Percentiles rank a stretch among this genome's conserved stretches.
These are phyloP conservation scores for Macroglossus sobrinus DNA, from an alignment of 2,113 vertebrate genomes.

Conservation along the genomic window DNA sequence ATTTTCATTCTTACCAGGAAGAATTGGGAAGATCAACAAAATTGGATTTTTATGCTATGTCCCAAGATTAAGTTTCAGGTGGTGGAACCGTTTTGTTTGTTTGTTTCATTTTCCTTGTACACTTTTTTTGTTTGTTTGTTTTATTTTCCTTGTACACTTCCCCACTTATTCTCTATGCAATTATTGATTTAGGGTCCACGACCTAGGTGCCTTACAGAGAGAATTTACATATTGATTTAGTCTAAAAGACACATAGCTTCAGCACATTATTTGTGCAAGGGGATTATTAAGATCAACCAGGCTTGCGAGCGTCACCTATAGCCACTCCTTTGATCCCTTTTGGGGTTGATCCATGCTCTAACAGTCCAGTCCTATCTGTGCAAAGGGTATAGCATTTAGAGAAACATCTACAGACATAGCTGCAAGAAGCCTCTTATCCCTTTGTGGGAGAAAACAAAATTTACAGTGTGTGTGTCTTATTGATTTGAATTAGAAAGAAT, in stretches of 20 bases:
- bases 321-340: slow-evolving; percentile 6
- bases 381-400: not conserved
- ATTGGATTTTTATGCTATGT: not conserved
- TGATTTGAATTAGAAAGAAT: not conserved
- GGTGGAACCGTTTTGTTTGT: not conserved
- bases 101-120: not conserved
- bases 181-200: slow-evolving; percentile 42
- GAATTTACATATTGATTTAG: slow-evolving; percentile 49
- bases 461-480: not conserved
- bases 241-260: not conserved
- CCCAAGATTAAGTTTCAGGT: slow-evolving; percentile 10
- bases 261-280: not conserved
- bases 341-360: not conserved
- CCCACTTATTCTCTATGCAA: slow-evolving; percentile 38
- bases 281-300: not conserved
- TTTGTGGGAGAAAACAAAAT: not conserved
- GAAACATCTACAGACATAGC: not conserved
- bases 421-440: not conserved
- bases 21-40: not conserved
- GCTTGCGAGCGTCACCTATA: not conserved
- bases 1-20: not conserved
- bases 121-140: not conserved
- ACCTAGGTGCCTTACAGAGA: not conserved
- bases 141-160: not conserved
- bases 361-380: not conserved